Percentiles rank a stretch among this genome's conserved stretches.
Evolutionary conservation across 37 sponge, comb jelly and placozoan species (phyloP).

Genomic region (Axinella damicornis): DNA sequence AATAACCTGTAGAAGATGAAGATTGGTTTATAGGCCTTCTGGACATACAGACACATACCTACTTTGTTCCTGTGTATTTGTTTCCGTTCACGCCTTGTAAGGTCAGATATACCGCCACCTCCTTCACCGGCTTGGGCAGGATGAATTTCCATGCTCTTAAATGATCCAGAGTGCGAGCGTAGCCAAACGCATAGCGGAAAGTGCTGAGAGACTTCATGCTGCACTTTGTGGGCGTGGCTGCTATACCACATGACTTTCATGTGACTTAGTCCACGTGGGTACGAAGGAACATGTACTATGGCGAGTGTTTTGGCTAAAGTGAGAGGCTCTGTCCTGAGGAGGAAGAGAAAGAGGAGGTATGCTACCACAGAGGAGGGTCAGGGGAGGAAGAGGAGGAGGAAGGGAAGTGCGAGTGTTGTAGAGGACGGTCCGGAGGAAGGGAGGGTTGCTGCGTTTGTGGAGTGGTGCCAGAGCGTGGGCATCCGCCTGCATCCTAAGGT

Average conservation of each 20-base stretch:
- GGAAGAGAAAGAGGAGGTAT: neutral
- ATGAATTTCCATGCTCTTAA: slow-evolving; percentile 35
- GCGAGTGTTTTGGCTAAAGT: neutral
- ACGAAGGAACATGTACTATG: no score
- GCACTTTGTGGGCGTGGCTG: no score
- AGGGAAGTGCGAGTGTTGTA: neutral
- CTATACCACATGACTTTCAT: no score
- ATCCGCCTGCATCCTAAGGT: slow-evolving; percentile 40
- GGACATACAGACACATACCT: no score
- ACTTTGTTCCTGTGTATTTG: slow-evolving; percentile 37
- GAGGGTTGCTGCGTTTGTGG: slow-evolving; percentile 20
- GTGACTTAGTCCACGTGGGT: no score
- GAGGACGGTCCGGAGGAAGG: neutral
- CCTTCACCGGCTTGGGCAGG: slow-evolving; percentile 50
- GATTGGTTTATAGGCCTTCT: no score
- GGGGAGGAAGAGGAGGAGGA: neutral
- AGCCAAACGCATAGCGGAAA: slow-evolving; percentile 24
- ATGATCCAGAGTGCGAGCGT: slow-evolving; percentile 63
- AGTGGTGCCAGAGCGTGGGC: slow-evolving; percentile 52
- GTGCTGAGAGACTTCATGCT: slow-evolving; percentile 8
- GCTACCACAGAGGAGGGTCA: neutral
- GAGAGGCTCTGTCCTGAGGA: neutral
- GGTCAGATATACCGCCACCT: slow-evolving; percentile 19
- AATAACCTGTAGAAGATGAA: slow-evolving; percentile 55
- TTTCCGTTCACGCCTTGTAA: neutral